These are phyloP conservation scores for Lophochroa leadbeateri DNA, from an alignment of 2,113 vertebrate species.

Conservation along the genomic window DNA sequence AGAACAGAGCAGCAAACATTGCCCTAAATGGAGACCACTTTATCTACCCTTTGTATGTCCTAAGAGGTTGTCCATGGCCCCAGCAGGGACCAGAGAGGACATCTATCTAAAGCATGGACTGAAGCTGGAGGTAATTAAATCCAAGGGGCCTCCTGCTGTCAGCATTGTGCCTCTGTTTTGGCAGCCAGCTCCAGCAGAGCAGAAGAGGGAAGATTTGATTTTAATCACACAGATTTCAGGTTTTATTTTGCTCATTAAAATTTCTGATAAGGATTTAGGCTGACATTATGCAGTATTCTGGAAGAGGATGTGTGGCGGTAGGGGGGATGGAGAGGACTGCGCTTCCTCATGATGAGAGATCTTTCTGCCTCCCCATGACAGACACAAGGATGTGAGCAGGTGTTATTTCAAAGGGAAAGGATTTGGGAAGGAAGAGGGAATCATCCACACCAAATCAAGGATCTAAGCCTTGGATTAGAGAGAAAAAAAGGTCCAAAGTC, in stretches of 20 bases:
- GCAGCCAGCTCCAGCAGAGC: conserved; percentile 68
- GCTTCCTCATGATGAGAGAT: background rate
- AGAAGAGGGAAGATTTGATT: conserved; percentile 80
- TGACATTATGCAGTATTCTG: conserved; percentile 74
- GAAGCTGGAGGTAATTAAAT: conserved; percentile 76
- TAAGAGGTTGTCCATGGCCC: conserved; percentile 25
- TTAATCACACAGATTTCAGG: conserved; percentile 81
- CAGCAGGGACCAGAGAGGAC: conserved; percentile 44
- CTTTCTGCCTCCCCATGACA: conserved; percentile 10
- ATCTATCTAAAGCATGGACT: conserved; percentile 26
- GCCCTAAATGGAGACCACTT: background rate
- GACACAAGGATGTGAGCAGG: conserved; percentile 31
- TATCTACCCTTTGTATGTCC: conserved; percentile 39
- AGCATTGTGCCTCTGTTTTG: conserved; percentile 44
- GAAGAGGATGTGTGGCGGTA: conserved; percentile 46
- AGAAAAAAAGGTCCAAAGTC: conserved; percentile 13
- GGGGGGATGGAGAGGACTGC: background rate
- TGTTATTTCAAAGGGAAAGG: conserved; percentile 46
- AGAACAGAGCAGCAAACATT: background rate
- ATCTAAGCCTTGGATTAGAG: conserved; percentile 47
- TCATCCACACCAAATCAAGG: conserved; percentile 25
- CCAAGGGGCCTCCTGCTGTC: conserved; percentile 68
- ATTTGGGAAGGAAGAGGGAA: conserved; percentile 30
- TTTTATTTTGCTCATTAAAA: conserved; percentile 84
- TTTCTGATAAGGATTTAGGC: conserved; percentile 80